phyloP scores from a whole-genome alignment of 2,113 vertebrate species.

The Noturus placidus region DNA sequence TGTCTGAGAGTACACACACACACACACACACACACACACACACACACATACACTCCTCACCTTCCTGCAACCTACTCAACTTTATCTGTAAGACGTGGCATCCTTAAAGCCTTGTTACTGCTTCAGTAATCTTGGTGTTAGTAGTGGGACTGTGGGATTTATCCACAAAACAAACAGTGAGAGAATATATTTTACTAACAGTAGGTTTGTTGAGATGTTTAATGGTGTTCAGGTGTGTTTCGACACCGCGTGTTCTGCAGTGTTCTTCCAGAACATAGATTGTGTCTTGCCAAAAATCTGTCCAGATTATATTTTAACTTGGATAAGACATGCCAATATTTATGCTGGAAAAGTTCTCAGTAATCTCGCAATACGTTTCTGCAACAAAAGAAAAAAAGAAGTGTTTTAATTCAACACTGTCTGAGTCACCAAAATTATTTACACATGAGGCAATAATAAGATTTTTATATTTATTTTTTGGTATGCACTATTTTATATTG shows the following conservation, averaged over 20 bases:
- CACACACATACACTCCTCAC: background rate
- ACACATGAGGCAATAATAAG: background rate
- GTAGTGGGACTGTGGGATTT: no score
- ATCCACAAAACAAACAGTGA: no score
- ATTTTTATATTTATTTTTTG: background rate
- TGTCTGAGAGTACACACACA: constrained; percentile 38
- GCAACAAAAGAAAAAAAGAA: background rate
- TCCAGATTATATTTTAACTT: background rate
- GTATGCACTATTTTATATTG: background rate
- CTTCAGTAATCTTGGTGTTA: no score
- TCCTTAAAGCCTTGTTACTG: background rate
- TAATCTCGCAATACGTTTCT: background rate
- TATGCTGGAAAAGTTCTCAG: background rate
- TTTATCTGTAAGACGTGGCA: background rate
- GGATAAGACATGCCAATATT: background rate
- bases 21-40: constrained; percentile 12
- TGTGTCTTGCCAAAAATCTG: background rate
- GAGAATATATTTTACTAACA: no score
- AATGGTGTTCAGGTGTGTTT: no score
- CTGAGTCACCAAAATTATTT: background rate
- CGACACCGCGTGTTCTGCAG: no score
- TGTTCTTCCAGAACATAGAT: background rate
- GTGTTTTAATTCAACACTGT: background rate
- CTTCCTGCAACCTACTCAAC: background rate
- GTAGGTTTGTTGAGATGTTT: no score